phyloP scores from a whole-genome alignment of 2,888 invertebrate species.

The Leptinotarsa rubiginosa region DNA sequence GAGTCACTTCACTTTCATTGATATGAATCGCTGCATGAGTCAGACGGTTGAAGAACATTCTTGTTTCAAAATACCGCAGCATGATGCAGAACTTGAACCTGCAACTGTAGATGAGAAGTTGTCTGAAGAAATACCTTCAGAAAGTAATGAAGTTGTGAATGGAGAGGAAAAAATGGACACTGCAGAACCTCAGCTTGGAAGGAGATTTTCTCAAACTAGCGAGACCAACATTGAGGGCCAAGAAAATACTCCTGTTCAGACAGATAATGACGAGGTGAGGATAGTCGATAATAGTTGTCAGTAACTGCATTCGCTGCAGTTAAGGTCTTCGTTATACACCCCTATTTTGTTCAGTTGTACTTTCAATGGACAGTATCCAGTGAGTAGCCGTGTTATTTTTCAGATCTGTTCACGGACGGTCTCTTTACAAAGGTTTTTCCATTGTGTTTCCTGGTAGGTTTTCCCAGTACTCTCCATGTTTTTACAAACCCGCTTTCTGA shows the following conservation, averaged over 20 bases:
- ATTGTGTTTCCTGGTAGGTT: too few relatives aligned
- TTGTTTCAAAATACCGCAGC: slow-evolving; percentile 45
- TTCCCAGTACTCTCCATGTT: too few relatives aligned
- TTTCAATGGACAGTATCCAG: too few relatives aligned
- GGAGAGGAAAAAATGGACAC: slow-evolving; percentile 63
- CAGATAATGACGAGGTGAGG: slow-evolving; percentile 63
- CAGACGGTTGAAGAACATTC: slow-evolving; percentile 41
- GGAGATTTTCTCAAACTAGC: slow-evolving; percentile 61
- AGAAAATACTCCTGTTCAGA: slow-evolving; percentile 61
- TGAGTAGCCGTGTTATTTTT: too few relatives aligned
- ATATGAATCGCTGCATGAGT: slow-evolving; percentile 64
- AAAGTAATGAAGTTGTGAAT: slow-evolving; percentile 28
- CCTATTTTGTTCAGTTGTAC: too few relatives aligned
- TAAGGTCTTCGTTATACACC: too few relatives aligned
- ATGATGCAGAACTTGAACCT: slow-evolving; percentile 58
- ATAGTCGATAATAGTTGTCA: too few relatives aligned
- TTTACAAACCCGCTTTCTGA: too few relatives aligned
- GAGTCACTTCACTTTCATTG: slow-evolving; percentile 64
- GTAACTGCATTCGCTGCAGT: too few relatives aligned
- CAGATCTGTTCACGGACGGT: too few relatives aligned
- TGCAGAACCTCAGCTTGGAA: slow-evolving; percentile 56
- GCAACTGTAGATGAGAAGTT: slow-evolving; percentile 54
- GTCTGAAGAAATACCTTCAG: slow-evolving; percentile 62
- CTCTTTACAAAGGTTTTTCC: too few relatives aligned
- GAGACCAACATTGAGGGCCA: slow-evolving; percentile 59